Percentiles rank a stretch among this genome's conserved stretches.
These are phyloP conservation scores for Hippocampus comes DNA, from an alignment of 2,113 vertebrate species.

Conservation along the genomic window DNA sequence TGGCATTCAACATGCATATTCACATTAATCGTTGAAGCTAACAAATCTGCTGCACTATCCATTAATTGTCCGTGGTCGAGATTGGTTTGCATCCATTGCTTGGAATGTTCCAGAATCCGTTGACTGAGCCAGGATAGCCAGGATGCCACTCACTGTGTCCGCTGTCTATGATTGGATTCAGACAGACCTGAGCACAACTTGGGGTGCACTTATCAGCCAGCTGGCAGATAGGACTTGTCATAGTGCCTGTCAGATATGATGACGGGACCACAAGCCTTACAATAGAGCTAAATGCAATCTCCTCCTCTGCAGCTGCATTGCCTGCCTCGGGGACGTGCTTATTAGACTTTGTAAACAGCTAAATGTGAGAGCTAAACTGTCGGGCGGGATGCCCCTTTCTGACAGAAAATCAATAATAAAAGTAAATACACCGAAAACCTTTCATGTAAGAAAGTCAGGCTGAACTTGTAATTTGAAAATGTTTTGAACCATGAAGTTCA, in stretches of 20 bases:
- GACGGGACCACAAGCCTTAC: constrained; percentile 61
- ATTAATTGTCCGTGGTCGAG: constrained; percentile 38
- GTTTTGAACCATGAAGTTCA: too few species aligned
- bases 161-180: constrained; percentile 71
- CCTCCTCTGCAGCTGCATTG: constrained; percentile 61
- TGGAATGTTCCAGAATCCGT: constrained; percentile 39
- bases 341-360: constrained; percentile 74
- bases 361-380: constrained; percentile 57
- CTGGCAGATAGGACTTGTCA: constrained; percentile 75
- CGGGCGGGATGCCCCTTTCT: constrained; percentile 33
- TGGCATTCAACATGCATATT: neutral
- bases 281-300: constrained; percentile 75
- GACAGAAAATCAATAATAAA: constrained; percentile 27
- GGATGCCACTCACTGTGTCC: constrained; percentile 44
- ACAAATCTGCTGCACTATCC: constrained; percentile 29
- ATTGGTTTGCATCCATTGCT: constrained; percentile 34
- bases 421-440: constrained; percentile 28
- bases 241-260: constrained; percentile 73
- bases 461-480: too few species aligned
- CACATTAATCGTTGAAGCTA: neutral
- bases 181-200: constrained; percentile 64
- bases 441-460: constrained; percentile 18
- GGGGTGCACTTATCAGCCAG: constrained; percentile 71
- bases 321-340: constrained; percentile 62
- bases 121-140: constrained; percentile 43